Conservation (phyloP, 1,140 invertebrate genomes). For the Palaemon carinicauda region DNA sequence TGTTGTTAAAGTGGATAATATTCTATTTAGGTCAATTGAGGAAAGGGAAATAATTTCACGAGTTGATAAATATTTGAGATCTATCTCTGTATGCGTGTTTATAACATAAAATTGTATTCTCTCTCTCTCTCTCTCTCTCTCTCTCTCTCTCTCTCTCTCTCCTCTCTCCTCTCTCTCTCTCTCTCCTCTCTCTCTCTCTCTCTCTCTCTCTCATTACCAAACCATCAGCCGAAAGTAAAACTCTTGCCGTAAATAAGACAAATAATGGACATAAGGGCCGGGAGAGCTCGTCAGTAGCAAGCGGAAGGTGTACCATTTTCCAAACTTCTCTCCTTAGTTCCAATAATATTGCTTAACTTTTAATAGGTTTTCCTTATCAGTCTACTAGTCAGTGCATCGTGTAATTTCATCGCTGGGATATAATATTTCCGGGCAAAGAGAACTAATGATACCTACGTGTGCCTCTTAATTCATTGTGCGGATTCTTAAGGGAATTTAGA, state of each 20-base stretch:
- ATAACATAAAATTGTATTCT: too few species aligned
- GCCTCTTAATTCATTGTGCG: conserved; percentile 1
- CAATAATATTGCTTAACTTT: conserved; percentile 55
- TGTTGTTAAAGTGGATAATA: too few species aligned
- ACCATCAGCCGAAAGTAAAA: not conserved
- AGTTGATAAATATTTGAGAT: too few species aligned
- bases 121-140: not conserved
- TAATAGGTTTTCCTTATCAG: conserved; percentile 54
- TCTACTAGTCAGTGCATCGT: conserved; percentile 56
- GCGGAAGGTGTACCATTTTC: conserved; percentile 42
- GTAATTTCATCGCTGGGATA: conserved; percentile 53
- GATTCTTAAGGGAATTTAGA: not conserved
- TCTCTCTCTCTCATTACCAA: not conserved
- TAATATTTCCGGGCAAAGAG: conserved; percentile 46
- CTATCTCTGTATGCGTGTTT: not conserved
- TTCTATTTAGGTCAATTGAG: too few species aligned
- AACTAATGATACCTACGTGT: conserved; percentile 27
- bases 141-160: conserved; percentile 10
- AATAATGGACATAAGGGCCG: too few species aligned
- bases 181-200: not conserved
- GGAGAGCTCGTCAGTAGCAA: not conserved
- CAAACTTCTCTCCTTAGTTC: conserved; percentile 44
- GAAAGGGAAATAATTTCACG: too few species aligned
- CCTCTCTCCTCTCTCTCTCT: not conserved
- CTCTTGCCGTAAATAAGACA: not conserved